Evolutionary conservation across 2,888 invertebrate species (phyloP), one percentile per base, ranked within the genome.

Genomic region (Amblyjoppa proteus): DNA sequence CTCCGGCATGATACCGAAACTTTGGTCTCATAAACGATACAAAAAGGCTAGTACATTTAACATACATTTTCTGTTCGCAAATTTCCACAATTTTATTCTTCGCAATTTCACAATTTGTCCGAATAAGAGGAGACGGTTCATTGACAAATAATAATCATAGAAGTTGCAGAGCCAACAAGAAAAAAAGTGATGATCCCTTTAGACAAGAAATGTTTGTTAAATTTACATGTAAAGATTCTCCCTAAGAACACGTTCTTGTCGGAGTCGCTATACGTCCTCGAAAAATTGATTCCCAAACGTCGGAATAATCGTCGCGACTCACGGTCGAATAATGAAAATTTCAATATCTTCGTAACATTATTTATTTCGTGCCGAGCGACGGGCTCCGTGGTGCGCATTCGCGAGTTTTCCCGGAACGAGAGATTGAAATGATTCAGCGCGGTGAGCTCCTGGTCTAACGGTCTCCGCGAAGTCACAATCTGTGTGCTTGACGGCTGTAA

Each of bases 391-490:
- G 31, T 16, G 49, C 13, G n/a, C 9, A 61, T 49, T 20, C 38
- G 64, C n/a, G 16, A 5, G 4, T 28, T 20, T 49, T 25, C 3
- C 20, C 13, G 20, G 64, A 75, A 51, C 64, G 61, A 49, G 64
- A 49, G 45, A 75, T 61, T 49, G 61, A 49, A 56, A 75, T 75
- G 20, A 49, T 49, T 75, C 49, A 5, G 51, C 11, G 49, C 41
- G 16, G 66, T 71, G 58, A 58, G 38, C 49, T 25, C 13, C 45
- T 64, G 64, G 64, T 38, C 53, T 51, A 66, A 71, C 70, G 64
- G 41, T 31, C 38, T 34, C n/a, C n/a, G 34, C 64, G 45, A 75
- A 75, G 64, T 76, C 66, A 75, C 76, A 71, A 84, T 66, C 75
- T 76, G 68, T 69, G 83, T 75, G 70, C 51, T 49, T 31, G 61